Conservation (phyloP, 2,888 invertebrate genomes). For the Chaitophorus viminalis region DNA sequence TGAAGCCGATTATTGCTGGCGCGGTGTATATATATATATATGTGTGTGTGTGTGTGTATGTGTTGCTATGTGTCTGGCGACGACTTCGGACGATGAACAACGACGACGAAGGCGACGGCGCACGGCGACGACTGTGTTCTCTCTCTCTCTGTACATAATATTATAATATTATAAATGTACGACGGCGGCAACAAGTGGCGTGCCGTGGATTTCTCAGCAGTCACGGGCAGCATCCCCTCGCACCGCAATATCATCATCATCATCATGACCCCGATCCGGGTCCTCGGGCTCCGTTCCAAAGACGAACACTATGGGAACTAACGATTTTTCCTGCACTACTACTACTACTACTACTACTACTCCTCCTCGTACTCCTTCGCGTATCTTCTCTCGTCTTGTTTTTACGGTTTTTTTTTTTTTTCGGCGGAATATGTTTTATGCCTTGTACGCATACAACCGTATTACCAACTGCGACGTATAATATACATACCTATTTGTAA, state of each 20-base stretch:
- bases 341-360: neutral
- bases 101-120: neutral
- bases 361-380: neutral
- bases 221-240: constrained; percentile 20
- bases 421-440: constrained; percentile 5
- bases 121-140: constrained; percentile 3
- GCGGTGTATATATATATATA: neutral
- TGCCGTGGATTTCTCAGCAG: constrained; percentile 62
- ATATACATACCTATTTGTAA: neutral
- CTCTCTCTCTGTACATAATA: too few species aligned
- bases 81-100: neutral
- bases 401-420: constrained; percentile 20
- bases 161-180: neutral
- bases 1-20: too few species aligned
- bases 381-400: neutral
- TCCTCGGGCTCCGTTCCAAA: constrained; percentile 40
- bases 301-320: constrained; percentile 59
- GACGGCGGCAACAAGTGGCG: constrained; percentile 56
- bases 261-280: constrained; percentile 21
- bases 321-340: constrained; percentile 7
- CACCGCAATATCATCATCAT: neutral
- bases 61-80: neutral
- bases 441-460: neutral
- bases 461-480: neutral
- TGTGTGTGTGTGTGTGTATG: neutral